Base-by-base conservation (phyloP, 1,140 invertebrate species). In the Acromyrmex echinatior region DNA sequence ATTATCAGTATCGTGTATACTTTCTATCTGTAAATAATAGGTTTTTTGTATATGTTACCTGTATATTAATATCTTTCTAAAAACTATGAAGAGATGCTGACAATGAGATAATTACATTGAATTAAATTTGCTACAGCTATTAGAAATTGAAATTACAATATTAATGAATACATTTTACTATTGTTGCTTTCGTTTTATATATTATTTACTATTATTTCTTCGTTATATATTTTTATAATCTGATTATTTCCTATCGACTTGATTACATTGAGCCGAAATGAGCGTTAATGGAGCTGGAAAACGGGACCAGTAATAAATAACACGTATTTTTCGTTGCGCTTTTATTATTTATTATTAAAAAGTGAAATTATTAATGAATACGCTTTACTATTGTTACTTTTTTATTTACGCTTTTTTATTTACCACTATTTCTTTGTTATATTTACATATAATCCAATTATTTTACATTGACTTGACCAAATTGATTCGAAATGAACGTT, bases 391-490 rank as follows among this genome's bases (percentile, higher is more conserved):
- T n/a, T 51, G 18, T 51, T 80, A 18, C 2, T 39, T 25, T 25
- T 25, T 25, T 25, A 25, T 25, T 25, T 25, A 25, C 25, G 9
- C 39, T 39, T 18, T n/a, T 18, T 0, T 39, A 12, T 45, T 10
- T 18, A 6, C 3, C 39, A 39, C 39, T 39, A 68, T 7, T 70
- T 56, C 16, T 21, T 25, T 70, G 66, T 18, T 53, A 53, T 56
- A 35, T 80, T 68, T 80, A 45, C 39, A 45, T 12, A 31, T 35
- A 56, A 53, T 68, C 53, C 5, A 0, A 56, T 70, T 39, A 35
- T 81, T 70, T 71, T 56, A 45, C 49, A 25, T 68, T 5, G 7
- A 81, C 16, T 81, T 81, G 31, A 81, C 16, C 10, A 70, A 45
- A 39, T 70, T 70, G 65, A 18, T 21, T 56, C 7, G 31, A 39